Base-by-base conservation (phyloP, 2,888 invertebrate species). In the Eilema griseolum region DNA sequence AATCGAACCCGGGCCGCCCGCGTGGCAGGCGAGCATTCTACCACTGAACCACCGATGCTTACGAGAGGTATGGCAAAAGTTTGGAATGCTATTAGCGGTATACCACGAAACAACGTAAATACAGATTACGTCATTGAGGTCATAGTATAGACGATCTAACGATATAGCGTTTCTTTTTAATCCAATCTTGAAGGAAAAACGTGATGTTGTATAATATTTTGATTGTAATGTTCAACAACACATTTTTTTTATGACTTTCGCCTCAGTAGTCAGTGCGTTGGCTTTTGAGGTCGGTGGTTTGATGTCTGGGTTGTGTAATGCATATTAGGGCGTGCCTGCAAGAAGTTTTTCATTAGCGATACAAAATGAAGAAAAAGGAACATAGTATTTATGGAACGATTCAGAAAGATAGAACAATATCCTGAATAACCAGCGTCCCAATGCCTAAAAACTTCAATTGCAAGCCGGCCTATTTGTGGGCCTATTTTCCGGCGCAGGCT, bases 21-120 rank as follows among this genome's bases (percentile, higher is more conserved):
- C 95, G 95, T 95, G 95, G 95, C 95, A 95, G 95, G 95, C 95
- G 95, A 95, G 95, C 95, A 95, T 95, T 95, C 95, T 95, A 95
- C 95, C 95, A 95, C 95, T 95, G 95, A 95, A 95, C 95, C 95
- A 95, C 94, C 95, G 95, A 95, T 95, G 95, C 95, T 94, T 57
- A 66, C 75, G 41, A 0, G 23, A 10, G 7, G n/a, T 0, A 59
- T 0, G 0, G 24, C 24, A 2, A 59, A 59, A 59, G 14, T 59
- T n/a, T 52, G n/a, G n/a, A n/a, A 52, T 10, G 0, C 0, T 52
- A 52, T 52, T n/a, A 2, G n/a, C 52, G 10, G 52, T 52, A n/a
- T 52, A 52, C n/a, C n/a, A 52, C n/a, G n/a, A 10, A n/a, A n/a
- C n/a, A n/a, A n/a, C n/a, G n/a, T n/a, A 52, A 0, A 20, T 52